Conservation (phyloP, 2,797 vertebrate genomes). For the Centropyge bicolor region DNA sequence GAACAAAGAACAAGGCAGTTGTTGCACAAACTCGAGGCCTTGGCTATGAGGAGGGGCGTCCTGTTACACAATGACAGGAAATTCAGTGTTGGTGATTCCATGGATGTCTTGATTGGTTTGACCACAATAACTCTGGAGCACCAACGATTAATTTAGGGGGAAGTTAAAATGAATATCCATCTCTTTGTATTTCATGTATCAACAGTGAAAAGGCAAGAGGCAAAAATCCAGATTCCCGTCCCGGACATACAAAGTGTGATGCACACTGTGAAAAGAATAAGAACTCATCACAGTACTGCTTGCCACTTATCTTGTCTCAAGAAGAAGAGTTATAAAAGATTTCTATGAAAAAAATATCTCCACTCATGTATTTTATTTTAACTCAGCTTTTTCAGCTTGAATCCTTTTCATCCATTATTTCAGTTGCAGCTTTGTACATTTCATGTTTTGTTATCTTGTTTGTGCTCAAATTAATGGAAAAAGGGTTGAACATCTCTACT, state of each 20-base stretch:
- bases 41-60: conserved; percentile 19
- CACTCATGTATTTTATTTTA: neutral
- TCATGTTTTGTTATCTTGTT: neutral
- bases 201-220: conserved; percentile 1
- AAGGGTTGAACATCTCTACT: neutral
- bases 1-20: conserved; percentile 82
- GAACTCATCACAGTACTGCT: neutral
- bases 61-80: conserved; percentile 34
- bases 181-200: neutral
- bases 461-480: neutral
- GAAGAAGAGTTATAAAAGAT: neutral
- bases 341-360: neutral
- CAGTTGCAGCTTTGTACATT: neutral
- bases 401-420: neutral
- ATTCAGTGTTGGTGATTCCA: neutral
- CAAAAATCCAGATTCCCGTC: neutral
- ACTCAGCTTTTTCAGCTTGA: neutral
- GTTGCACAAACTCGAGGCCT: conserved; percentile 75
- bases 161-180: neutral
- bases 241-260: neutral
- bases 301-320: neutral
- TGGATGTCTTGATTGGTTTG: neutral
- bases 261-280: neutral
- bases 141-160: neutral
- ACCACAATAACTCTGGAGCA: conserved; percentile 10